These are phyloP conservation scores for Arctopsyche grandis DNA, from an alignment of 1,140 invertebrate species.

Conservation along the genomic window DNA sequence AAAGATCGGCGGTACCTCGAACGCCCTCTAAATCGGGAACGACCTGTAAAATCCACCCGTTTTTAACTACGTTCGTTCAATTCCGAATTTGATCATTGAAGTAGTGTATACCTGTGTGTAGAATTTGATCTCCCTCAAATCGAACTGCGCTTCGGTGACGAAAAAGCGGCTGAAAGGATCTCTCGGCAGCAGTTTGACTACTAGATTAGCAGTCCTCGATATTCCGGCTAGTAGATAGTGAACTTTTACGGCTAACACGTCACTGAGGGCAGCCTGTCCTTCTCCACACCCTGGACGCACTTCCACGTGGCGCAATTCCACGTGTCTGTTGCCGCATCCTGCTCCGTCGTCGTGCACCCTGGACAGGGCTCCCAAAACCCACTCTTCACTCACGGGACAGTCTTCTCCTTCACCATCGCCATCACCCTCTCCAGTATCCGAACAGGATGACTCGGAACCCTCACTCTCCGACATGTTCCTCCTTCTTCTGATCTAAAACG, in stretches of 20 bases:
- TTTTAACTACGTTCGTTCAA: background rate
- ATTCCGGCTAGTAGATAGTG: slow-evolving; percentile 58
- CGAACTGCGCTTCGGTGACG: slow-evolving; percentile 83
- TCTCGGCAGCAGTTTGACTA: slow-evolving; percentile 79
- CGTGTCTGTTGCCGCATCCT: slow-evolving; percentile 38
- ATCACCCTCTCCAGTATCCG: slow-evolving; percentile 48
- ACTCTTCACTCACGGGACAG: slow-evolving; percentile 70
- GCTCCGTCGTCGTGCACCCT: slow-evolving; percentile 63
- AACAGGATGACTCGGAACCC: slow-evolving; percentile 58
- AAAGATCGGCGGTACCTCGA: slow-evolving; percentile 57
- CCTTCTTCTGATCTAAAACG: background rate
- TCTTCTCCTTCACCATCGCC: slow-evolving; percentile 57
- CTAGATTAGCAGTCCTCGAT: slow-evolving; percentile 61
- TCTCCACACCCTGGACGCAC: slow-evolving; percentile 61
- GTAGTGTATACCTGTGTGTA: slow-evolving; percentile 77
- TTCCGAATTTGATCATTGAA: background rate
- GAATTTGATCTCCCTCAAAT: slow-evolving; percentile 83
- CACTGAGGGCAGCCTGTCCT: slow-evolving; percentile 64
- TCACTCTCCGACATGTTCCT: slow-evolving; percentile 71
- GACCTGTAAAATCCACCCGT: slow-evolving; percentile 63
- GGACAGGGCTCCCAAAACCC: slow-evolving; percentile 69
- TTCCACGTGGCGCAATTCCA: slow-evolving; percentile 62
- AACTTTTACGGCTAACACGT: slow-evolving; percentile 70
- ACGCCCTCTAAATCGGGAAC: slow-evolving; percentile 71
- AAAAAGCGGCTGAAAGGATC: slow-evolving; percentile 80